Percentiles rank a stretch among this genome's conserved stretches.
phyloP scores from a whole-genome alignment of 2,888 invertebrate species.

The Brachyptera putata region DNA sequence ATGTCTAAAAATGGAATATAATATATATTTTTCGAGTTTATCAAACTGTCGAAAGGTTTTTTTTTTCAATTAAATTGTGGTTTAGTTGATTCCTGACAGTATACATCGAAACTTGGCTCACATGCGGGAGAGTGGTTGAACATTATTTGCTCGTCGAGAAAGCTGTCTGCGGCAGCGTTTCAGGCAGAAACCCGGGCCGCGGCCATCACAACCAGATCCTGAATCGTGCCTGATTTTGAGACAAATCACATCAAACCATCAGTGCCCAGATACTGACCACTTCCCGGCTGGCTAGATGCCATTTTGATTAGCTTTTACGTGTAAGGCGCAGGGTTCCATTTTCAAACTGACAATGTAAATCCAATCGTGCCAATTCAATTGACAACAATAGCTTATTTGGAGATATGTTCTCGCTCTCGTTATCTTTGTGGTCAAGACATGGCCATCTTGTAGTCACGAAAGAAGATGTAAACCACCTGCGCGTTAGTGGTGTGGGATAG shows the following conservation, averaged over 20 bases:
- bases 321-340: slow-evolving; percentile 1
- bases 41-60: background rate
- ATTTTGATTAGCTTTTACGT: slow-evolving; percentile 10
- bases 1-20: too few relatives aligned
- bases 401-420: too few relatives aligned
- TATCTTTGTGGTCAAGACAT: too few relatives aligned
- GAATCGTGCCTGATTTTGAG: background rate
- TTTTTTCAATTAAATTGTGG: background rate
- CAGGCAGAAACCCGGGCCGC: too few relatives aligned
- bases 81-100: background rate
- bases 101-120: background rate
- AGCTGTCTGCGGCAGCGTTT: too few relatives aligned
- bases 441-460: too few relatives aligned
- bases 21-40: too few relatives aligned
- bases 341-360: background rate
- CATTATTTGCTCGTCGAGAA: too few relatives aligned
- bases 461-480: too few relatives aligned
- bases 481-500: too few relatives aligned
- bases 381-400: too few relatives aligned
- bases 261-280: slow-evolving; percentile 8
- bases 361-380: slow-evolving; percentile 5
- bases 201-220: background rate
- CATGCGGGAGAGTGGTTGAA: background rate
- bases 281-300: slow-evolving; percentile 9
- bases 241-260: background rate